Evolutionary conservation across 2,888 invertebrate genomes (phyloP), one percentile per base, ranked within the genome.

Genomic region (Tupiocoris notatus): DNA sequence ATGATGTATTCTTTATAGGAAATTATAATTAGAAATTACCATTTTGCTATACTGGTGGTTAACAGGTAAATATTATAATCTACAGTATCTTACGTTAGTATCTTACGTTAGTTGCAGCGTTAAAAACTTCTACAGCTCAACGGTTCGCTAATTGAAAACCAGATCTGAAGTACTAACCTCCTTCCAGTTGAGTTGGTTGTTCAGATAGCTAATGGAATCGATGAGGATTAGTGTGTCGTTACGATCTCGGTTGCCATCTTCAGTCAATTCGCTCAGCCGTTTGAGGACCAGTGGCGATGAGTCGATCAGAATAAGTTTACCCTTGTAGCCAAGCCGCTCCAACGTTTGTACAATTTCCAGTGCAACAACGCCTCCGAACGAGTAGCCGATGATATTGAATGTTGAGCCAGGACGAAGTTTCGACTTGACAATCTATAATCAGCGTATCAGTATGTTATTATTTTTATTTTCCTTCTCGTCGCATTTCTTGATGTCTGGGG

Each of bases 371-470:
- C 91, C 86, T 62, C 98, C 98, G 82, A 90, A 96, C 16, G 97
- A 98, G 86, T 98, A 96, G 1, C 93, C 97, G 16, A 92, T 88
- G 0, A 98, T 83, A 77, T 88, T 88, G 85, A 92, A 96, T 0
- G 88, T 87, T 39, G 89, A 87, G 18, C 86, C 86, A 0, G 88
- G 88, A 1, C 18, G 22, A 22, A 75, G 24, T 22, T 57, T 75
- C 2, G 56, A 21, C 64, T 64, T 75, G 9, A 75, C 57, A 17
- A 18, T 23, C 75, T 75, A 24, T 20, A 65, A 70, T 58, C 18
- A 18, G 59, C 3, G n/a, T n/a, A n/a, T 54, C 18, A 61, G 17
- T 61, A 16, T 61, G 17, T 64, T 20, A 22, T n/a, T n/a, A n/a
- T n/a, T 56, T 9, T 56, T 56, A n/a, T n/a, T n/a, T n/a, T n/a